phyloP scores from a whole-genome alignment of 2,113 vertebrate genomes.

The Cettia cetti region DNA sequence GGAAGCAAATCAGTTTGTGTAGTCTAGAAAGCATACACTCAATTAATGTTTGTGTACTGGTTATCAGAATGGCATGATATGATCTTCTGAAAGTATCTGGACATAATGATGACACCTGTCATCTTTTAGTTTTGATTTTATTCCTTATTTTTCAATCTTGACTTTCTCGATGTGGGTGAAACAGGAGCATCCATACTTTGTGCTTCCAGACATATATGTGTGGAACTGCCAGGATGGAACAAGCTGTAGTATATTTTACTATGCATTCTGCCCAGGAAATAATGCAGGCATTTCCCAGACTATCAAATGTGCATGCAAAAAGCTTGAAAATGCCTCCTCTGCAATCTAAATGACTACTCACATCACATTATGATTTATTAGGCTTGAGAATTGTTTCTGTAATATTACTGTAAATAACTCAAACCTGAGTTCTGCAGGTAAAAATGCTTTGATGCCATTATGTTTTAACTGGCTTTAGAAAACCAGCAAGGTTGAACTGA shows the following conservation, averaged over 20 bases:
- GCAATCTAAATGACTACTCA: neutral
- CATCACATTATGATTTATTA: neutral
- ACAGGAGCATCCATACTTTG: neutral
- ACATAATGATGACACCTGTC: neutral
- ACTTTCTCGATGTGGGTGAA: neutral
- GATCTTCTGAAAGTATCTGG: neutral
- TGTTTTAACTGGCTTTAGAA: neutral
- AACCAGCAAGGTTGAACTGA: neutral
- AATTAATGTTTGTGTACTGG: neutral
- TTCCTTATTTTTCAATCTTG: neutral
- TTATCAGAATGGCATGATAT: neutral
- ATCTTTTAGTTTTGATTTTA: neutral
- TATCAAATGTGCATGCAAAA: neutral
- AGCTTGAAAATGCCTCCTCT: neutral
- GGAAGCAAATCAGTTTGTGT: neutral
- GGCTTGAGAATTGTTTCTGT: neutral
- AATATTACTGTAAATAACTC: neutral
- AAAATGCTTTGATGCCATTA: neutral
- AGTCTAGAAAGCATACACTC: neutral
- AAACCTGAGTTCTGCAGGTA: neutral
- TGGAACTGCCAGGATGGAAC: neutral
- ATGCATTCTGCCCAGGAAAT: neutral
- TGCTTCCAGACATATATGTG: neutral
- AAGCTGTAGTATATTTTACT: neutral
- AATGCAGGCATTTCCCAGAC: neutral